A percentile compares a stretch with the other conserved stretches of the same genome.
Conservation (phyloP, 2,888 invertebrate species). For the Nemurella pictetii region DNA sequence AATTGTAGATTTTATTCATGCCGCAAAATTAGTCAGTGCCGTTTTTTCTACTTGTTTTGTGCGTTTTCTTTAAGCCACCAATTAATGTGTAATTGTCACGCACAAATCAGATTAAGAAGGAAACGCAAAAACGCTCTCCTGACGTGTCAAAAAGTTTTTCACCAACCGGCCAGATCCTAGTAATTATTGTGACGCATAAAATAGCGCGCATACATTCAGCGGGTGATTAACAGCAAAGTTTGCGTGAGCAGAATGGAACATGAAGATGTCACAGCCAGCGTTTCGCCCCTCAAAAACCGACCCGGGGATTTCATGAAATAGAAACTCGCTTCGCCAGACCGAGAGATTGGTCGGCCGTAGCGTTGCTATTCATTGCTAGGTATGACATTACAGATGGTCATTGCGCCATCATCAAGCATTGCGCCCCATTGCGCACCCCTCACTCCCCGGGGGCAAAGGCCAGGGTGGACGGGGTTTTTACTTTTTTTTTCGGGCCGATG, state of each 20-base stretch:
- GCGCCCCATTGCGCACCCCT: neutral
- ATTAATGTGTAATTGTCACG: neutral
- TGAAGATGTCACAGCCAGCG: no score
- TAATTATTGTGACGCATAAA: neutral
- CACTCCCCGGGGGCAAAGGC: neutral
- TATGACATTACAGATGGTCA: neutral
- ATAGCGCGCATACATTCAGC: neutral
- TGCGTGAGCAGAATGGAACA: no score
- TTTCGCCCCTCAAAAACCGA: no score
- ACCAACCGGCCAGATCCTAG: neutral
- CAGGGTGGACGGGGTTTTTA: no score
- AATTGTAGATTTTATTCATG: neutral
- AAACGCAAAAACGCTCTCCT: neutral
- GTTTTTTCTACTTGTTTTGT: neutral
- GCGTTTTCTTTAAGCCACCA: neutral
- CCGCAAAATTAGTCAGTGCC: neutral
- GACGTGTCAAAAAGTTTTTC: no score
- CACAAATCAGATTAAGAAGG: neutral
- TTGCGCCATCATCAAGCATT: neutral
- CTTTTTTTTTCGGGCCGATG: no score
- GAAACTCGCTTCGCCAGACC: no score
- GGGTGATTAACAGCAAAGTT: neutral
- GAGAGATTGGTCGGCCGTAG: neutral
- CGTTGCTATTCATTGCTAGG: neutral
- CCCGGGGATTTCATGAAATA: no score